Evolutionary conservation across 2,888 invertebrate genomes (phyloP).

Genomic region (Prosapia bicincta): DNA sequence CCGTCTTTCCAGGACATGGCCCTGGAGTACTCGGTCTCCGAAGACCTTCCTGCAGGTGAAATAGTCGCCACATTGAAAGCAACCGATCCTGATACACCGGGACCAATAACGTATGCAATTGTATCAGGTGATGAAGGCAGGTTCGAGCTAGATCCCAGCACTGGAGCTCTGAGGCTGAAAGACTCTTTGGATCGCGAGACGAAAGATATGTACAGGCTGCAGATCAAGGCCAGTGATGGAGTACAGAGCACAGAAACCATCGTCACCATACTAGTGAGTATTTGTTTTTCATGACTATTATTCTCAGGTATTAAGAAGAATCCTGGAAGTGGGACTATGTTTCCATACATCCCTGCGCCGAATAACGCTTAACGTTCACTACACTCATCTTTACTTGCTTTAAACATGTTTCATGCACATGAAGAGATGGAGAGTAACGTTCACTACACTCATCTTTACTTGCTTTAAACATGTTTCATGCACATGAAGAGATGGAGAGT

Average conservation of each 20-base stretch:
- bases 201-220: slow-evolving; percentile 71
- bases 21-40: slow-evolving; percentile 71
- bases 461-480: too few relatives aligned
- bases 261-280: slow-evolving; percentile 71
- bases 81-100: slow-evolving; percentile 81
- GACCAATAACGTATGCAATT: slow-evolving; percentile 70
- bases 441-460: too few relatives aligned
- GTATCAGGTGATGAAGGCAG: slow-evolving; percentile 63
- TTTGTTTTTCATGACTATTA: too few relatives aligned
- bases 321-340: too few relatives aligned
- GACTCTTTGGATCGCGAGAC: slow-evolving; percentile 83
- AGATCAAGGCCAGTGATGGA: slow-evolving; percentile 84
- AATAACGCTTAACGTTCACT: too few relatives aligned
- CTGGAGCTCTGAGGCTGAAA: slow-evolving; percentile 68
- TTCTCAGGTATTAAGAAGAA: too few relatives aligned
- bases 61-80: slow-evolving; percentile 73
- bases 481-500: too few relatives aligned
- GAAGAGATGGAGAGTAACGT: too few relatives aligned
- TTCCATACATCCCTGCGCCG: too few relatives aligned
- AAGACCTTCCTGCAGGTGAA: slow-evolving; percentile 80
- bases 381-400: too few relatives aligned
- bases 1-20: slow-evolving; percentile 78
- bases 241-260: slow-evolving; percentile 78
- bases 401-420: too few relatives aligned
- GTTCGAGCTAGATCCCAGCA: slow-evolving; percentile 67